These are phyloP conservation scores for Mionectes macconnelli DNA, from an alignment of 2,113 vertebrate genomes.

Conservation along the genomic window DNA sequence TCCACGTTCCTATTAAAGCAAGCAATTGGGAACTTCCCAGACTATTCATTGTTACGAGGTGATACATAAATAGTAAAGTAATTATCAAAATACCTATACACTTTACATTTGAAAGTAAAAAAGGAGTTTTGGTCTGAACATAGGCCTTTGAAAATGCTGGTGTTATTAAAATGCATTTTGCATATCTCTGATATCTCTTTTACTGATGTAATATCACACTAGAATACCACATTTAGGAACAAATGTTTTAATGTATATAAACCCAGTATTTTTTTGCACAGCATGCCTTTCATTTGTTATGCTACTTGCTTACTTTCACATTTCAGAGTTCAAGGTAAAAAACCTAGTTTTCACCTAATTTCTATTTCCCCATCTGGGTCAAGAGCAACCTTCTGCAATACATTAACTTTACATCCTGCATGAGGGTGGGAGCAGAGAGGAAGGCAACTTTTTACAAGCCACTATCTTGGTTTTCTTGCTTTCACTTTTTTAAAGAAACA, in stretches of 20 bases:
- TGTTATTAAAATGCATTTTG: background rate
- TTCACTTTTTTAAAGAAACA: background rate
- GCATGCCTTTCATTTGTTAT: background rate
- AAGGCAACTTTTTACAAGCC: background rate
- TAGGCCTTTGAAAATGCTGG: background rate
- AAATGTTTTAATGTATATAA: background rate
- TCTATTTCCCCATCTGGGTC: background rate
- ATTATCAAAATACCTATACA: background rate
- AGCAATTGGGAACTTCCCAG: background rate
- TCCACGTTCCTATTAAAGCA: background rate
- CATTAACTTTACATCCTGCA: background rate
- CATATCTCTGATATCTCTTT: background rate
- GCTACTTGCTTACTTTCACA: background rate
- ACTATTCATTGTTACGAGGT: background rate
- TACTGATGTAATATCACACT: background rate
- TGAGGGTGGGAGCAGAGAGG: background rate
- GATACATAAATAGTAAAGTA: background rate
- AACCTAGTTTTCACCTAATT: background rate
- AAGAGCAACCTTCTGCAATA: background rate
- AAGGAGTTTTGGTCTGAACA: background rate
- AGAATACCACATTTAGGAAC: background rate
- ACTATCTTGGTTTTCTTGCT: background rate
- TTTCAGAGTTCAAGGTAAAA: background rate
- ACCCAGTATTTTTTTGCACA: background rate
- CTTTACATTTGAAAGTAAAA: background rate